Percentiles rank a stretch among this genome's conserved stretches.
These are phyloP conservation scores for Blomia tropicalis DNA, from an alignment of 2,888 invertebrate species.

Conservation along the genomic window DNA sequence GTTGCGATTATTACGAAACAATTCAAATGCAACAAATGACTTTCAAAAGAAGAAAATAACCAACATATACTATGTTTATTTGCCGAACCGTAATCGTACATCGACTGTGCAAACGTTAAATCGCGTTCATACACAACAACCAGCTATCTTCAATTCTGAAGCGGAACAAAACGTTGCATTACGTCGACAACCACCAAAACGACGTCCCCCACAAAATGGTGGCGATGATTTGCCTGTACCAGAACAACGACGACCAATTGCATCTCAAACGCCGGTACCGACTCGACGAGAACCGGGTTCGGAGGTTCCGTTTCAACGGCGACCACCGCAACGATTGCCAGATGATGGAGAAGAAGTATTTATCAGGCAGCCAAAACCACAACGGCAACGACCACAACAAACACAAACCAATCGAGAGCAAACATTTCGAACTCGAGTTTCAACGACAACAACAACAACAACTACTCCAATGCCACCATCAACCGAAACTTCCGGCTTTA, in stretches of 20 bases:
- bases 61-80: constrained; percentile 3
- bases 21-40: neutral
- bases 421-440: neutral
- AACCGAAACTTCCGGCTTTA: neutral
- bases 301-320: neutral
- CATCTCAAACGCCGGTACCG: neutral
- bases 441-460: constrained; percentile 9
- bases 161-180: too few relatives aligned
- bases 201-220: neutral
- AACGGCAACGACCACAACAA: neutral
- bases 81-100: neutral
- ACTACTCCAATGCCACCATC: neutral
- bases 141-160: neutral
- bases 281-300: neutral
- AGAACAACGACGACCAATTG: neutral
- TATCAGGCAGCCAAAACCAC: neutral
- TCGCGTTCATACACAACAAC: neutral
- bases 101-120: neutral
- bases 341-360: neutral
- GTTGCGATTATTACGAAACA: neutral
- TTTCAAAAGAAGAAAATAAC: constrained; percentile 5
- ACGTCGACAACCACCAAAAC: neutral
- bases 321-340: neutral
- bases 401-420: neutral
- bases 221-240: neutral